Percentiles rank a stretch among this genome's conserved stretches.
Evolutionary conservation across 2,113 vertebrate genomes (phyloP).

Genomic region (Toxotes chatareus): DNA sequence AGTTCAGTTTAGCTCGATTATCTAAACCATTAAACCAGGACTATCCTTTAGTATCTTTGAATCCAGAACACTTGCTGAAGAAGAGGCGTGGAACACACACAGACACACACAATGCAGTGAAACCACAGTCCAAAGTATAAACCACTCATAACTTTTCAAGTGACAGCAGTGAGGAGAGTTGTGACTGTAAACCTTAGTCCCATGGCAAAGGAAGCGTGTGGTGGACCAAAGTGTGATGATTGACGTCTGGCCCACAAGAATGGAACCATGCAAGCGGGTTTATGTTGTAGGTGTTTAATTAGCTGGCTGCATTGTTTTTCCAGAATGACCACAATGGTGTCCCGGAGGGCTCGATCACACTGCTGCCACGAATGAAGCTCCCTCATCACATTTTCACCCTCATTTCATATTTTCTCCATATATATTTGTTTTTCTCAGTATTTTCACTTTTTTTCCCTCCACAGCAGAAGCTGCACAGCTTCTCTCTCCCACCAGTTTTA

Average conservation of each 20-base stretch:
- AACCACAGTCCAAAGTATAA: slow-evolving; percentile 7
- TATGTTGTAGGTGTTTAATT: slow-evolving; percentile 63
- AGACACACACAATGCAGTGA: neutral
- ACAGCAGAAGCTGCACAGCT: too few species aligned
- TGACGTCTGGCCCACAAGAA: slow-evolving; percentile 51
- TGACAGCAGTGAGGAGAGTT: slow-evolving; percentile 41
- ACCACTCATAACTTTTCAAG: neutral
- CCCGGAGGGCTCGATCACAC: neutral
- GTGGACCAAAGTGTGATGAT: slow-evolving; percentile 37
- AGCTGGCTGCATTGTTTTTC: slow-evolving; percentile 57
- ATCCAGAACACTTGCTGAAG: neutral
- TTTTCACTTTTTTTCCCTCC: neutral
- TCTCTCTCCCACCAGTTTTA: too few species aligned
- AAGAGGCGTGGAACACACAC: neutral
- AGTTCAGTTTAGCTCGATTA: neutral
- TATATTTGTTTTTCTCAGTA: neutral
- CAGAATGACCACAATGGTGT: slow-evolving; percentile 44
- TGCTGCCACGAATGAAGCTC: slow-evolving; percentile 21
- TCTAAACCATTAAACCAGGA: neutral
- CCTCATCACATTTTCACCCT: slow-evolving; percentile 22
- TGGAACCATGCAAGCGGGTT: slow-evolving; percentile 5
- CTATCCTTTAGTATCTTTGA: neutral
- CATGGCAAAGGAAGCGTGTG: slow-evolving; percentile 27
- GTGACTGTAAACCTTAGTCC: slow-evolving; percentile 16
- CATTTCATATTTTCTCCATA: neutral